Evolutionary conservation across 1,140 invertebrate species (phyloP).

Genomic region (Latrodectus geometricus): DNA sequence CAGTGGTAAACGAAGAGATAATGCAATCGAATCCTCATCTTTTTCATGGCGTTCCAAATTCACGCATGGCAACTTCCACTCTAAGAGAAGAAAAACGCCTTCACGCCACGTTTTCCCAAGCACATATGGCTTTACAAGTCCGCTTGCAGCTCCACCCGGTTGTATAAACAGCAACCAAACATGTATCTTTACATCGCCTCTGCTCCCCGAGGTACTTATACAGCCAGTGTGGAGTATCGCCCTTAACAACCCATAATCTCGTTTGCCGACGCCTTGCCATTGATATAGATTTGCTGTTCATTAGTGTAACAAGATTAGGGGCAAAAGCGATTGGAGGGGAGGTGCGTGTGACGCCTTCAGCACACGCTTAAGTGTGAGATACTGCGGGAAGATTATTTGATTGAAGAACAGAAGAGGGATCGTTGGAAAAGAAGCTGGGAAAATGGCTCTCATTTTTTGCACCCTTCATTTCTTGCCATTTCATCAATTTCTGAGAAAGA

Average conservation of each 20-base stretch:
- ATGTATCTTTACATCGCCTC: conserved; percentile 23
- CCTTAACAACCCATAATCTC: conserved; percentile 59
- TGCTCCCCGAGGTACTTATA: conserved; percentile 35
- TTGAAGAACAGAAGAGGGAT: conserved; percentile 23
- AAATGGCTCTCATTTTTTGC: neutral
- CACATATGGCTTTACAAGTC: conserved; percentile 9
- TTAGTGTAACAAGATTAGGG: conserved; percentile 59
- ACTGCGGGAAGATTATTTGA: conserved; percentile 23
- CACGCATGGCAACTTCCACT: conserved; percentile 11
- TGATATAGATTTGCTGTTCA: conserved; percentile 61
- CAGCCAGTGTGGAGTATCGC: conserved; percentile 18
- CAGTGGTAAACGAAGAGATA: conserved; percentile 17
- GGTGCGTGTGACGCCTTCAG: neutral
- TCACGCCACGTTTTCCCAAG: conserved; percentile 1
- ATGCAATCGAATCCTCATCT: conserved; percentile 16
- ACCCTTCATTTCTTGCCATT: neutral
- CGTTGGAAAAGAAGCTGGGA: neutral
- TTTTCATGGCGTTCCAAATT: conserved; percentile 25
- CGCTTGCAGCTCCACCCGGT: conserved; percentile 8
- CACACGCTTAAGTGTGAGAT: conserved; percentile 27
- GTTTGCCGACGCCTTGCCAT: conserved; percentile 55
- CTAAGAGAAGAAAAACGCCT: neutral
- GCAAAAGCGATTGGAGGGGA: conserved; percentile 40
- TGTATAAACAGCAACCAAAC: conserved; percentile 40
- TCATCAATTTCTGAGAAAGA: neutral